phyloP scores from a whole-genome alignment of 2,113 vertebrate genomes.

The Rutilus rutilus region DNA sequence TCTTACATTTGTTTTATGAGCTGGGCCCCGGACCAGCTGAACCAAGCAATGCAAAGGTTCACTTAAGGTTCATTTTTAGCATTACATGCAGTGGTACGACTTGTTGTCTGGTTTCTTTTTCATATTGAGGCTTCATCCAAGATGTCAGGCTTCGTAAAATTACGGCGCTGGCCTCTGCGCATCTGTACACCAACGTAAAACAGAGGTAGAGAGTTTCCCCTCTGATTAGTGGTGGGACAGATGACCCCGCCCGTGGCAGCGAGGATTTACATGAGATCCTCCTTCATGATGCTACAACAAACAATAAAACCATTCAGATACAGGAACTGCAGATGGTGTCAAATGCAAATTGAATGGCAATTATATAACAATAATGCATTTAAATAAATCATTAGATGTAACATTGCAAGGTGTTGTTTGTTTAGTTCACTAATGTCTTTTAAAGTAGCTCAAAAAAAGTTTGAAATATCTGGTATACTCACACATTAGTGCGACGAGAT shows the following conservation, averaged over 20 bases:
- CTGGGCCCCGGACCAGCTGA: not conserved
- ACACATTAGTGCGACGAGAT: not conserved
- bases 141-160: not conserved
- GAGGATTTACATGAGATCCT: not conserved
- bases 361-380: not conserved
- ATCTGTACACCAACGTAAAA: not conserved
- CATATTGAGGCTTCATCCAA: not conserved
- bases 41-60: constrained; percentile 3
- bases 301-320: not conserved
- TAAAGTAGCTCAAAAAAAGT: not conserved
- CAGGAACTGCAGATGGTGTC: not conserved
- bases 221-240: not conserved
- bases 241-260: not conserved
- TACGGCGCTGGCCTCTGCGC: not conserved
- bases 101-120: not conserved
- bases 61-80: too few species aligned
- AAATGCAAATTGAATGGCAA: not conserved
- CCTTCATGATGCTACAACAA: constrained; percentile 16
- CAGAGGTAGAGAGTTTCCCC: not conserved
- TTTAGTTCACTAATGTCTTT: not conserved
- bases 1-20: not conserved
- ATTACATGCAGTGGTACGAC: too few species aligned
- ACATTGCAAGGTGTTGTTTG: not conserved
- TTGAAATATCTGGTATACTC: not conserved
- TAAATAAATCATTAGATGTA: not conserved